A percentile compares a stretch with the other conserved stretches of the same genome.
Conservation (phyloP, 2,888 invertebrate species). For the Cinara cedri region DNA sequence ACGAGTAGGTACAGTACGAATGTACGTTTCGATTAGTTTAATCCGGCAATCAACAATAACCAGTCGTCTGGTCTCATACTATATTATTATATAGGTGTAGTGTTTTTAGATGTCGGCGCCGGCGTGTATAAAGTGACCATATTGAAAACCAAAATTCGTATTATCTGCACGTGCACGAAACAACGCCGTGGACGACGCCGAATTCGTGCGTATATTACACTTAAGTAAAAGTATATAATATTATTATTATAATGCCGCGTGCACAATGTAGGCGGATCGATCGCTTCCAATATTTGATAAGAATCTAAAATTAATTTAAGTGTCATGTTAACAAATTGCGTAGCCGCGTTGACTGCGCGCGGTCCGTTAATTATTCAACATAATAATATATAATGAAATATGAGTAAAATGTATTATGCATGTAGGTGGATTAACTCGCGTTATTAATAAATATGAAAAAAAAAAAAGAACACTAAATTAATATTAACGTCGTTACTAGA, state of each 20-base stretch:
- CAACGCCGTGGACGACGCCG: too few relatives aligned
- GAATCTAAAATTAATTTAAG: conserved; percentile 42
- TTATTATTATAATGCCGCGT: too few relatives aligned
- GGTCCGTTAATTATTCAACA: conserved; percentile 8
- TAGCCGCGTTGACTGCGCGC: neutral
- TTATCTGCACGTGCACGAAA: neutral
- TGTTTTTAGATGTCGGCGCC: too few relatives aligned
- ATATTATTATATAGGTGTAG: too few relatives aligned
- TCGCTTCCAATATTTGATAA: conserved; percentile 35
- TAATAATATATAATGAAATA: too few relatives aligned
- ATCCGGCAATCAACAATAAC: too few relatives aligned
- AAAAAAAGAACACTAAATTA: conserved; percentile 1
- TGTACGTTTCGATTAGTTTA: too few relatives aligned
- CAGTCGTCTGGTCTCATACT: too few relatives aligned
- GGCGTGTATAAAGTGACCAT: neutral
- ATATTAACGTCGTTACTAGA: conserved; percentile 1
- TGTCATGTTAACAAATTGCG: conserved; percentile 36
- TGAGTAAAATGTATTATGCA: too few relatives aligned
- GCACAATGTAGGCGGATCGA: neutral
- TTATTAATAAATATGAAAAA: conserved; percentile 2
- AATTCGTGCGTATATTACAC: neutral
- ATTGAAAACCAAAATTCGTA: neutral
- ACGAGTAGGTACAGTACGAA: too few relatives aligned
- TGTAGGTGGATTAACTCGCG: too few relatives aligned
- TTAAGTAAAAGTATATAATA: neutral